phyloP scores from a whole-genome alignment of 1,140 invertebrate species.

The Gonatopus flavifemur region DNA sequence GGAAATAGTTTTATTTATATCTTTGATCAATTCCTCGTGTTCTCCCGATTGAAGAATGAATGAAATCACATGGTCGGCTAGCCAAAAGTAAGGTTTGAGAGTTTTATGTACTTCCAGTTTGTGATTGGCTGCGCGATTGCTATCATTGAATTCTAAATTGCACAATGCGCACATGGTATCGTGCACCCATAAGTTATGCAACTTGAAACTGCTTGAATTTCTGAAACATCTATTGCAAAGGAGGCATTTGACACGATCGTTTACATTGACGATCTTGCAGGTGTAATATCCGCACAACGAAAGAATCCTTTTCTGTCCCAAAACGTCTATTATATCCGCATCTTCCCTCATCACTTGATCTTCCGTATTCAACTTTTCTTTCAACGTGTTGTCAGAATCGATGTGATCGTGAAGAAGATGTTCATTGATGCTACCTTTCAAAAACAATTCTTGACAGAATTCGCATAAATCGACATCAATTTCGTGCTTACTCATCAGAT shows the following conservation, averaged over 20 bases:
- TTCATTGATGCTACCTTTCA: neutral
- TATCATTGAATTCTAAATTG: constrained; percentile 11
- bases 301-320: constrained; percentile 3
- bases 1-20: neutral
- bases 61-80: constrained; percentile 4
- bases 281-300: constrained; percentile 1
- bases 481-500: neutral
- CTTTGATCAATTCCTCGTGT: neutral
- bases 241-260: neutral
- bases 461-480: neutral
- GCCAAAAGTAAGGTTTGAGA: constrained; percentile 23
- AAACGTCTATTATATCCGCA: constrained; percentile 1
- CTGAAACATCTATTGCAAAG: constrained; percentile 9
- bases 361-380: neutral
- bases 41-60: neutral
- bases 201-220: constrained; percentile 1
- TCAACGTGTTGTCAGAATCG: neutral
- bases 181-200: constrained; percentile 17
- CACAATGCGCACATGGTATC: constrained; percentile 27
- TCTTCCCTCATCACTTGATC: neutral
- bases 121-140: constrained; percentile 10
- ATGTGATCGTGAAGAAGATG: neutral
- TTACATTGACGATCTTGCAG: neutral
- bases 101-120: constrained; percentile 19
- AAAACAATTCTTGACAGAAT: neutral